Evolutionary conservation across 2,113 vertebrate species (phyloP).

Genomic region (Tylochromis polylepis): DNA sequence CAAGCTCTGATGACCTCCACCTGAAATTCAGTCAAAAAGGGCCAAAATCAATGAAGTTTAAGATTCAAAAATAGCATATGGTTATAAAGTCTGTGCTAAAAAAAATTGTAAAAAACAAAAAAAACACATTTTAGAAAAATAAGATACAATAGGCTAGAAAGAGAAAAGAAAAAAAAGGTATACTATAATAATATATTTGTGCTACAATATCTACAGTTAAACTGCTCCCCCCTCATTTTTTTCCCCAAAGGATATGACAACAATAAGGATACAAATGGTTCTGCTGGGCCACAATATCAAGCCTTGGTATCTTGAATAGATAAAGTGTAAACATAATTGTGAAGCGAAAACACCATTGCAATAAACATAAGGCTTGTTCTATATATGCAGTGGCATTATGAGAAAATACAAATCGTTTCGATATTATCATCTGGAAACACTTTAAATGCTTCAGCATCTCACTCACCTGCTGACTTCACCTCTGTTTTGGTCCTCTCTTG

Average conservation of each 20-base stretch:
- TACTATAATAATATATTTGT: background rate
- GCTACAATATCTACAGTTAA: background rate
- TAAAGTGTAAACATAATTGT: conserved; percentile 58
- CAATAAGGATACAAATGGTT: conserved; percentile 74
- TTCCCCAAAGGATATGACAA: conserved; percentile 73
- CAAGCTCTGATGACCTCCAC: conserved; percentile 40
- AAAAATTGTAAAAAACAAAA: too few relatives aligned
- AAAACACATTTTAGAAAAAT: background rate
- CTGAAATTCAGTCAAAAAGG: conserved; percentile 62
- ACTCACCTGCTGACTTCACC: conserved; percentile 56
- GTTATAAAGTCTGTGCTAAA: background rate
- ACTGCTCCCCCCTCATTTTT: background rate
- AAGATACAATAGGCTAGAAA: background rate
- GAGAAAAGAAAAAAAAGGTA: background rate
- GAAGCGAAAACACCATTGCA: conserved; percentile 33
- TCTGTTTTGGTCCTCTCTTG: conserved; percentile 58
- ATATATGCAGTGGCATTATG: background rate
- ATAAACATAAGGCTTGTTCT: background rate
- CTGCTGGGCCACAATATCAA: conserved; percentile 68
- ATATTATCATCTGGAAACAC: background rate
- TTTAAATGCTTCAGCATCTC: background rate
- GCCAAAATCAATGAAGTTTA: conserved; percentile 4
- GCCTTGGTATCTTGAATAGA: conserved; percentile 73
- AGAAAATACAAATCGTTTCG: background rate
- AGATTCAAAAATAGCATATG: background rate